phyloP scores from a whole-genome alignment of 2,888 invertebrate genomes.

The Conistra vaccinii region DNA sequence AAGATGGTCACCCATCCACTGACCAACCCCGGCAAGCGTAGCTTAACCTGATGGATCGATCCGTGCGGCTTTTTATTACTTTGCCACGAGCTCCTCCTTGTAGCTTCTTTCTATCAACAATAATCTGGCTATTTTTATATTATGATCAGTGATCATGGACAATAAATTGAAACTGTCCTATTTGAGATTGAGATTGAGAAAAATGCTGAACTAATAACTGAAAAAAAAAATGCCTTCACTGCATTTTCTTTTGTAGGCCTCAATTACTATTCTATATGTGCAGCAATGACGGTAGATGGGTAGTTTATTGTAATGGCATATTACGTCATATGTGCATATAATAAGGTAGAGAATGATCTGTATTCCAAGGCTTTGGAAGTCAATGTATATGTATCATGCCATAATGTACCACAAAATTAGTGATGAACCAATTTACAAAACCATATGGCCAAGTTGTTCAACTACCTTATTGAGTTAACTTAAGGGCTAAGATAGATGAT shows the following conservation, averaged over 20 bases:
- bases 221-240: no score
- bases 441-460: slow-evolving; percentile 11
- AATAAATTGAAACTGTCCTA: neutral
- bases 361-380: slow-evolving; percentile 21
- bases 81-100: no score
- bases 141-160: neutral
- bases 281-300: slow-evolving; percentile 13
- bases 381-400: neutral
- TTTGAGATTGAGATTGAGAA: neutral
- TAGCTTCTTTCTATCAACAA: neutral
- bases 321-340: slow-evolving; percentile 24
- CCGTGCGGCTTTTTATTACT: no score
- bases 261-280: slow-evolving; percentile 29
- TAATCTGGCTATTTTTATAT: neutral
- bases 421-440: slow-evolving; percentile 2
- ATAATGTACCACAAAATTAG: neutral
- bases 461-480: neutral
- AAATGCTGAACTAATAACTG: neutral
- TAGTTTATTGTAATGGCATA: slow-evolving; percentile 16
- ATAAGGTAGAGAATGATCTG: slow-evolving; percentile 5
- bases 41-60: no score
- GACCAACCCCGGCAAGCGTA: no score
- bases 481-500: neutral
- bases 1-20: no score
- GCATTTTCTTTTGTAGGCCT: neutral